These are phyloP conservation scores for Hemiscyllium ocellatum DNA, from an alignment of 2,113 vertebrate genomes.

Conservation along the genomic window DNA sequence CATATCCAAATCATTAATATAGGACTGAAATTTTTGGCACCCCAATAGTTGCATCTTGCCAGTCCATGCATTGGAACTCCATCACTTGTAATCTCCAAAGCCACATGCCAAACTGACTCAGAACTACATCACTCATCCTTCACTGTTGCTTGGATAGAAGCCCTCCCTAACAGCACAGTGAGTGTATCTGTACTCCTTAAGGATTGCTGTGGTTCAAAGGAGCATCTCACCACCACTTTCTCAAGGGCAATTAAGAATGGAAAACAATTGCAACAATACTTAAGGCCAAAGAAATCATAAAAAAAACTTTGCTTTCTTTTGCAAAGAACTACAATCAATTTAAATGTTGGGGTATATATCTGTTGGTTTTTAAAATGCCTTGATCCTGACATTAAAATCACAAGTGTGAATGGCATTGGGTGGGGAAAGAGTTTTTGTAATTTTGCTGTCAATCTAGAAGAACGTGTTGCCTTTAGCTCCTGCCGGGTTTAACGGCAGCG, in stretches of 20 bases:
- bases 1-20: no score
- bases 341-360: background rate
- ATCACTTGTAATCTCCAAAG: background rate
- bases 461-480: background rate
- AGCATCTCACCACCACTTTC: background rate
- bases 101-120: background rate
- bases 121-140: background rate
- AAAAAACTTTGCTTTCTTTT: background rate
- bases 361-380: background rate
- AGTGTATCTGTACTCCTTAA: background rate
- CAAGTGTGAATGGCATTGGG: background rate
- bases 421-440: background rate
- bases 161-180: background rate
- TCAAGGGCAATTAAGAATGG: no score
- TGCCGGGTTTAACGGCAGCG: background rate
- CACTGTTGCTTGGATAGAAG: background rate
- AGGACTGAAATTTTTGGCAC: no score
- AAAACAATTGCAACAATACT: background rate
- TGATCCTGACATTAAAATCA: background rate
- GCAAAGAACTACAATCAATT: background rate
- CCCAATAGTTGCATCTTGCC: no score
- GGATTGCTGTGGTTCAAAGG: no score
- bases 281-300: background rate
- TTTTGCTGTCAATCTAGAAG: no score
- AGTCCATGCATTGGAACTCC: background rate